These are phyloP conservation scores for Drosophila pseudotakahashii DNA, from an alignment of 2,888 invertebrate species.

Conservation along the genomic window DNA sequence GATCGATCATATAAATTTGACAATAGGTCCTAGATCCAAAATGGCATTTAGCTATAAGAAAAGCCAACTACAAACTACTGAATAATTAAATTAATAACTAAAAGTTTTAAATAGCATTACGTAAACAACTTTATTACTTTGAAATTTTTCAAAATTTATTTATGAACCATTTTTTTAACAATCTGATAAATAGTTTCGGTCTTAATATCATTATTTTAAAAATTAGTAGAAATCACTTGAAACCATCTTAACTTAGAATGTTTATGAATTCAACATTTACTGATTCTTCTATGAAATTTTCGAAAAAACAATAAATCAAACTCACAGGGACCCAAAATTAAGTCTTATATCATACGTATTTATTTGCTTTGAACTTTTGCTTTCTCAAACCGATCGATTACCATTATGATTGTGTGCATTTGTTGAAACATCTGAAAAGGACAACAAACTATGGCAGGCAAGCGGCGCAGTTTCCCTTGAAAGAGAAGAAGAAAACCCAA, in stretches of 20 bases:
- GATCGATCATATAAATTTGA: too few relatives aligned
- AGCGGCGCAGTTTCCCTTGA: slow-evolving; percentile 45
- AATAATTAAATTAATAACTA: too few relatives aligned
- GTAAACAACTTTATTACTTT: neutral
- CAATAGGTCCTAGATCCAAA: too few relatives aligned
- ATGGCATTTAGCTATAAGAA: too few relatives aligned
- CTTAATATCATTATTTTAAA: too few relatives aligned
- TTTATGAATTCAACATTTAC: neutral
- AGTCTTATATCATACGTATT: slow-evolving; percentile 55
- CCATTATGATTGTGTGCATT: slow-evolving; percentile 46
- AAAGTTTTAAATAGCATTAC: too few relatives aligned
- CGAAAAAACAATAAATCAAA: slow-evolving; percentile 18
- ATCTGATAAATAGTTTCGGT: too few relatives aligned
- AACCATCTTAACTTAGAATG: too few relatives aligned
- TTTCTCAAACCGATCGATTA: slow-evolving; percentile 37
- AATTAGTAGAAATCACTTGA: neutral
- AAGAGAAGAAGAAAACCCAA: neutral
- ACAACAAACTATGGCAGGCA: slow-evolving; percentile 79
- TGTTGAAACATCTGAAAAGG: slow-evolving; percentile 59
- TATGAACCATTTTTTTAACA: too few relatives aligned
- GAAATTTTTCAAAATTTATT: neutral
- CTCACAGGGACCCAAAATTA: slow-evolving; percentile 24
- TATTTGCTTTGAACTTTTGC: slow-evolving; percentile 46
- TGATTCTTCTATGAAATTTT: slow-evolving; percentile 7
- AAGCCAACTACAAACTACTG: neutral